These are phyloP conservation scores for Habropoda laboriosa DNA, from an alignment of 1,140 invertebrate species.

Conservation along the genomic window DNA sequence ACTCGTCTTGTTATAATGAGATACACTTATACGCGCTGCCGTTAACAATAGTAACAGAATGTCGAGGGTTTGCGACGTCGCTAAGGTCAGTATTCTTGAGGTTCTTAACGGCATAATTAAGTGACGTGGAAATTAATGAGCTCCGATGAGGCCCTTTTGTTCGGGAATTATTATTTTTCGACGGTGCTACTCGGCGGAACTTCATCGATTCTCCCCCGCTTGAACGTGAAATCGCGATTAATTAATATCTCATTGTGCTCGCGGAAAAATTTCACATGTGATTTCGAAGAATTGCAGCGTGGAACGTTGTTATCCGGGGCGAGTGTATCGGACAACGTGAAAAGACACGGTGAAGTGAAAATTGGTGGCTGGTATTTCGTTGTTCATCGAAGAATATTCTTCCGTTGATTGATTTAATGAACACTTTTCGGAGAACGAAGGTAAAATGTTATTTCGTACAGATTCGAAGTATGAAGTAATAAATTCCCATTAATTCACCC, in stretches of 20 bases:
- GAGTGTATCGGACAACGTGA: no score
- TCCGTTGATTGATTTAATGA: no score
- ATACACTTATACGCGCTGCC: constrained; percentile 4
- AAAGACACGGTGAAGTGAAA: no score
- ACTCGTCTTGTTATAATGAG: constrained; percentile 24
- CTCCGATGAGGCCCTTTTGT: neutral
- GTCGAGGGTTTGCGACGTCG: constrained; percentile 18
- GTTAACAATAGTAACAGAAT: constrained; percentile 42
- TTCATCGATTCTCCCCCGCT: neutral
- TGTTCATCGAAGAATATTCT: no score
- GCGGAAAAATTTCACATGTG: neutral
- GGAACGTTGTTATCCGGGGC: neutral
- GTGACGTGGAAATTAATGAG: constrained; percentile 22
- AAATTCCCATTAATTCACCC: neutral
- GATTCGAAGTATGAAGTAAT: no score
- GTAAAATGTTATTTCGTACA: no score
- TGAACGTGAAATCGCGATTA: neutral
- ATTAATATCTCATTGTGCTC: neutral
- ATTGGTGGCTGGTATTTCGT: no score
- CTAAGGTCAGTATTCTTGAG: constrained; percentile 37
- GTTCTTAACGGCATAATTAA: constrained; percentile 42
- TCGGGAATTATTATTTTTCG: neutral
- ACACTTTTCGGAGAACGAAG: no score
- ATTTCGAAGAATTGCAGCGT: neutral
- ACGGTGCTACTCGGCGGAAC: no score